These are phyloP conservation scores for Callipepla californica DNA, from an alignment of 2,113 vertebrate species.

Conservation along the genomic window DNA sequence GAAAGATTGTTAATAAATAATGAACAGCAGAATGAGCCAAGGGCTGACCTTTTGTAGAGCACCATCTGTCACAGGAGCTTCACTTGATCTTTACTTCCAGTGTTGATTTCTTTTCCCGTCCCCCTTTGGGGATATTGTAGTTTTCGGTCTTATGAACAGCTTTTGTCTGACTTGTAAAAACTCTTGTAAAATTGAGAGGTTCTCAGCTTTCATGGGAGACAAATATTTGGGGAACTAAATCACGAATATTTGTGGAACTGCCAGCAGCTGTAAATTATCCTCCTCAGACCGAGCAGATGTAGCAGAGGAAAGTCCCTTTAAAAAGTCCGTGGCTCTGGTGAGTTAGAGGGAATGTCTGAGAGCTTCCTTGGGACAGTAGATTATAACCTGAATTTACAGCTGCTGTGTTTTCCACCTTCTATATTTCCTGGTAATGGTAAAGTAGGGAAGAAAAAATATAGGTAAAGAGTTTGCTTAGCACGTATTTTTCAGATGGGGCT, in stretches of 20 bases:
- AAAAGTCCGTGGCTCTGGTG: not conserved
- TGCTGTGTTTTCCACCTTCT: not conserved
- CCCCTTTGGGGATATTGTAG: conserved; percentile 11
- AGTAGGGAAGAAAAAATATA: not conserved
- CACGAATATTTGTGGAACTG: not conserved
- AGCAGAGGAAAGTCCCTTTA: not conserved
- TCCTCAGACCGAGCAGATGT: not conserved
- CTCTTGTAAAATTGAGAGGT: conserved; percentile 37
- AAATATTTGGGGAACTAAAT: conserved; percentile 33
- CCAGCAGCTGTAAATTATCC: not conserved
- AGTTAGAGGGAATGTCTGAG: not conserved
- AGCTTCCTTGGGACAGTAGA: not conserved
- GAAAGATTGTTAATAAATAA: conserved; percentile 79
- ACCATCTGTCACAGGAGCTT: conserved; percentile 69
- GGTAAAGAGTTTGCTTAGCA: not conserved
- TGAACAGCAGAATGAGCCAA: conserved; percentile 69
- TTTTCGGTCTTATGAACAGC: conserved; percentile 47
- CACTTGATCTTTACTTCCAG: conserved; percentile 62
- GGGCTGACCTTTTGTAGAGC: conserved; percentile 77
- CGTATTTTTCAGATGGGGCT: not conserved
- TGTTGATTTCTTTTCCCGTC: not conserved
- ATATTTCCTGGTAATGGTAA: not conserved
- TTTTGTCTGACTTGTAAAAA: conserved; percentile 31
- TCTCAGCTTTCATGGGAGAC: conserved; percentile 4
- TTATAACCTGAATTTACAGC: not conserved